Evolutionary conservation across 2,888 invertebrate species (phyloP).

Genomic region (Ochropacha duplaris): DNA sequence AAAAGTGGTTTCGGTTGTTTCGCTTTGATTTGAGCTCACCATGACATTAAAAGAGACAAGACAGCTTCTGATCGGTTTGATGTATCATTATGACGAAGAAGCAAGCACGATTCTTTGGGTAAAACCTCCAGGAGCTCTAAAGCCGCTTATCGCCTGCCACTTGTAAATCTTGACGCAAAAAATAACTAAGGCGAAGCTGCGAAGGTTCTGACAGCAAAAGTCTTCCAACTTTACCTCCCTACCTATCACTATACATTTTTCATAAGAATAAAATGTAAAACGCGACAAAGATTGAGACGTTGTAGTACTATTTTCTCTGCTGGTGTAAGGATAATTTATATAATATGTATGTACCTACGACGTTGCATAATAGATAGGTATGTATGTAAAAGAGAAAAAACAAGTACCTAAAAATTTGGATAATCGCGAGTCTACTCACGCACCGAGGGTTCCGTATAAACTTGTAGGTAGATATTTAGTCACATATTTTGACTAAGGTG

Average conservation of each 20-base stretch:
- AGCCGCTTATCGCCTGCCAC: constrained; percentile 18
- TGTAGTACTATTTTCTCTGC: not conserved
- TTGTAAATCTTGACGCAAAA: not conserved
- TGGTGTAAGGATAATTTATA: not conserved
- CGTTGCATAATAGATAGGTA: too few relatives aligned
- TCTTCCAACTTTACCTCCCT: not conserved
- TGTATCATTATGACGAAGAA: not conserved
- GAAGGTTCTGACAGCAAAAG: not conserved
- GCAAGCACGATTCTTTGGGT: not conserved
- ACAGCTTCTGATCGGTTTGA: not conserved
- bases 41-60: not conserved
- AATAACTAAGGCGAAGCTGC: not conserved
- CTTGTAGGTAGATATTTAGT: too few relatives aligned
- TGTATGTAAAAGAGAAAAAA: too few relatives aligned
- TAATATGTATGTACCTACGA: not conserved
- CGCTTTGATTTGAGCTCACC: not conserved
- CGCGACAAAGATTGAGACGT: not conserved
- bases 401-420: too few relatives aligned
- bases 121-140: not conserved
- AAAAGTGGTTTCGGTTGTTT: not conserved
- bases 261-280: not conserved
- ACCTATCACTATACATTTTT: not conserved
- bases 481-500: too few relatives aligned
- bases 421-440: too few relatives aligned
- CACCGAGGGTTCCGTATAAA: too few relatives aligned